These are phyloP conservation scores for Pterostichus madidus DNA, from an alignment of 2,888 invertebrate genomes.

Conservation along the genomic window DNA sequence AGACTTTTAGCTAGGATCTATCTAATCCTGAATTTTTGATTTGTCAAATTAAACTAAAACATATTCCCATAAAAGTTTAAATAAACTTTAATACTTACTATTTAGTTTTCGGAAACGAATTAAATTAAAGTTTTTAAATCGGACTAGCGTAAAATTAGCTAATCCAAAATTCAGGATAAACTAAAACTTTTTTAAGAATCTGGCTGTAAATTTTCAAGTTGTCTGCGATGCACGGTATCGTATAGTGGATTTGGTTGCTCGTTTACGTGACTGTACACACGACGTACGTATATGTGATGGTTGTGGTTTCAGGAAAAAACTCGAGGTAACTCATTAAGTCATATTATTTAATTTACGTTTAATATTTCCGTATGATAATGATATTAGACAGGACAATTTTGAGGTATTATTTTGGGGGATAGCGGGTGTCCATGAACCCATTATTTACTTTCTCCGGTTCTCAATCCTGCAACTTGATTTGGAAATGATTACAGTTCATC, in stretches of 20 bases:
- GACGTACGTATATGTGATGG: slow-evolving; percentile 27
- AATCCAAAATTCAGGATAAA: too few species aligned
- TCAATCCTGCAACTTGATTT: slow-evolving; percentile 7
- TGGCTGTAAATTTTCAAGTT: slow-evolving; percentile 16
- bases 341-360: neutral
- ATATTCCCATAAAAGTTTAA: too few species aligned
- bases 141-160: too few species aligned
- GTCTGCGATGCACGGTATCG: slow-evolving; percentile 2
- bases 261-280: slow-evolving; percentile 4
- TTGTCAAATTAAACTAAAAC: too few species aligned
- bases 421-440: slow-evolving; percentile 35
- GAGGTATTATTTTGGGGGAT: slow-evolving; percentile 55
- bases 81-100: too few species aligned
- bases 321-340: slow-evolving; percentile 10
- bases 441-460: slow-evolving; percentile 38
- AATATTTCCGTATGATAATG: neutral
- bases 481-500: slow-evolving; percentile 16
- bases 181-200: too few species aligned
- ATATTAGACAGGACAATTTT: slow-evolving; percentile 24
- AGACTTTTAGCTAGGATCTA: too few species aligned
- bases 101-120: too few species aligned
- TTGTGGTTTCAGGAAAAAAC: slow-evolving; percentile 5
- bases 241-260: slow-evolving; percentile 19
- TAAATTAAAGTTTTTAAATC: too few species aligned
- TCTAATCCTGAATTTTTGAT: too few species aligned